These are phyloP conservation scores for Falco peregrinus DNA, from an alignment of 2,797 vertebrate genomes.

Conservation along the genomic window DNA sequence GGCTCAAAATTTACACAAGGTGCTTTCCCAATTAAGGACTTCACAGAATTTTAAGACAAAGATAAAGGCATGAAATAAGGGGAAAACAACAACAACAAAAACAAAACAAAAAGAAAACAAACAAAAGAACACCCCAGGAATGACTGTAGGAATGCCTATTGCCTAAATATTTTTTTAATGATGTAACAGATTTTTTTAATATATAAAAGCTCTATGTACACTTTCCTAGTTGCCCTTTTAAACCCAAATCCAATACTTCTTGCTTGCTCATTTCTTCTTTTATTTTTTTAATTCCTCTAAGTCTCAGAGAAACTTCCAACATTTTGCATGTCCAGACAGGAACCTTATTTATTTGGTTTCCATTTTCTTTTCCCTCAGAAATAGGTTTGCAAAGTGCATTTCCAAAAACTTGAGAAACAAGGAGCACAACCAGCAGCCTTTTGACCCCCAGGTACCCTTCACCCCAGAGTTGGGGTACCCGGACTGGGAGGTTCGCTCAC, in stretches of 20 bases:
- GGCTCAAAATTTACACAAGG: not conserved
- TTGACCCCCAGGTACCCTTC: not conserved
- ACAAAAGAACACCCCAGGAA: not conserved
- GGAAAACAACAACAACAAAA: rapidly evolving
- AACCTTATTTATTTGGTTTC: not conserved
- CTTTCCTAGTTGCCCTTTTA: not conserved
- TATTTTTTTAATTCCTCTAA: not conserved
- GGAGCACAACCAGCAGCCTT: not conserved
- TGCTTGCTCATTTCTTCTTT: not conserved
- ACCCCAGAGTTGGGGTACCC: not conserved
- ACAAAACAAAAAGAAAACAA: not conserved
- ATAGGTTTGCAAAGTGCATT: not conserved
- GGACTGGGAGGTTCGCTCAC: not conserved
- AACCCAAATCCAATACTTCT: not conserved
- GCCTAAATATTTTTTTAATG: not conserved
- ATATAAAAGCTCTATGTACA: not conserved
- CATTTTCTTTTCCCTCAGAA: not conserved
- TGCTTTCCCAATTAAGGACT: not conserved
- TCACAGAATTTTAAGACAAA: not conserved
- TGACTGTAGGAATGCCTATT: not conserved
- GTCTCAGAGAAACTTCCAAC: not conserved
- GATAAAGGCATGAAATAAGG: not conserved
- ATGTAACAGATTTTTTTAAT: not conserved
- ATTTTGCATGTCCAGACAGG: not conserved
- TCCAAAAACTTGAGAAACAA: not conserved